Evolutionary conservation across 53 echinoderm and acorn worm genomes (phyloP), one percentile per base, ranked within the genome.

Genomic region (Apostichopus leukothele): DNA sequence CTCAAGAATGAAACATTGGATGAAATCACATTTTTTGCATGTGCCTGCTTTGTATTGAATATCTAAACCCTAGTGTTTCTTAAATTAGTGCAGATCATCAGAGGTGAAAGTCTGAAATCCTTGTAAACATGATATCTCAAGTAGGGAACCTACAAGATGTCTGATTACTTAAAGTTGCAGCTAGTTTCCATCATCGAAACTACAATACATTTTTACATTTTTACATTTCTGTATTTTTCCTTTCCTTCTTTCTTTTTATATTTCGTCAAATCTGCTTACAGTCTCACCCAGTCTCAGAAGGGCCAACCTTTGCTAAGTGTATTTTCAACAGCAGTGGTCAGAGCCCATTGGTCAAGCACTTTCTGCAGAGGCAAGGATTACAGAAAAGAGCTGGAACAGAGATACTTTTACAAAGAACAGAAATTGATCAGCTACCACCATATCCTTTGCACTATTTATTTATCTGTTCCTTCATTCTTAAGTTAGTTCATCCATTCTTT

Each of bases 331-430:
- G 91, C 12, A 88, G 89, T 76, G 95, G 99, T 80, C 94, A 94
- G 75, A 98, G 99, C 67, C 99, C 99, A 9, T 60, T 99, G 88
- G 96, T 99, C 68, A 89, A 88, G 63, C 99, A 99, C 89, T 99
- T 99, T 90, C 83, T 99, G 77, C 87, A 89, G 52, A 94, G 93
- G 88, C 92, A 99, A 77, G 92, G 93, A 18, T 89, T 99, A 52
- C 92, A 96, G 73, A 90, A 81, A 73, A 93, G 55, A 67, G 93
- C 95, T 1, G 99, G 99, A 5, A 99, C 89, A 68, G 93, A 94
- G 80, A 86, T 96, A 79, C 74, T 94, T 63, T 88, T 94, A 3
- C 94, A 93, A 83, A 79, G 99, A 74, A 96, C 99, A 51, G 99
- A 99, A 86, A 95, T 99, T 71, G 92, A 94, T 55, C 90, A 90